Base-by-base conservation (phyloP, 2,888 invertebrate genomes). In the Zonitis immaculata region DNA sequence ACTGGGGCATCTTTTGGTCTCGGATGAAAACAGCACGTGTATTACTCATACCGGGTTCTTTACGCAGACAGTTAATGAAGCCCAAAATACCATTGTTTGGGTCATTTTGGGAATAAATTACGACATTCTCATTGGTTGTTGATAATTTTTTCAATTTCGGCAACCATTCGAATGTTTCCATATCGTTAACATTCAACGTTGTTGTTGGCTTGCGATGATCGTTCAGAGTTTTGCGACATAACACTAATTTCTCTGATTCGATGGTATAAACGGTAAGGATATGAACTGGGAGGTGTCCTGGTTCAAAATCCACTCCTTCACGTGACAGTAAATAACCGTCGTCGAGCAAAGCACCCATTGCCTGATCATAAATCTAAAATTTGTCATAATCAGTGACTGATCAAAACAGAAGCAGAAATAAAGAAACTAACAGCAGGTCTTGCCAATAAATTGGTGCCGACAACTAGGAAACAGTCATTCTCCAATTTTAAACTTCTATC, bases 81-180 rank as follows among this genome's bases (percentile, higher is more conserved):
- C 97, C 98, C 66, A 88, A 72, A 1, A 95, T 78, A 11, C 98
- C 98, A 69, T 82, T 90, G 7, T 84, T 76, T 3, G 80, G 78
- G 51, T 87, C 85, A 59, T 84, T 82, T 71, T 87, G 82, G 1
- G 84, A 78, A 46, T 64, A 69, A n/a, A 89, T 82, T 0, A 95
- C 70, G 1, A 89, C 76, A 14, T 42, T 42, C 1, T 22, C 4
- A 52, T 67, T 60, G 11, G 58, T 59, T 56, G 70, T 70, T 1
- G 72, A 18, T 0, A 63, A 65, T 16, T 65, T 62, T 64, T 78
- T 72, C 8, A 77, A 49, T 64, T 76, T 74, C 42, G 80, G 76
- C 14, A 85, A 69, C 85, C 85, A 85, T 0, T 74, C 61, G 60
- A 77, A 82, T 0, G 67, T 67, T 6, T 76, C 35, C 55, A 35